These are phyloP conservation scores for Cacajao melanocephalus DNA, from an alignment of 2,797 vertebrate genomes.

Conservation along the genomic window DNA sequence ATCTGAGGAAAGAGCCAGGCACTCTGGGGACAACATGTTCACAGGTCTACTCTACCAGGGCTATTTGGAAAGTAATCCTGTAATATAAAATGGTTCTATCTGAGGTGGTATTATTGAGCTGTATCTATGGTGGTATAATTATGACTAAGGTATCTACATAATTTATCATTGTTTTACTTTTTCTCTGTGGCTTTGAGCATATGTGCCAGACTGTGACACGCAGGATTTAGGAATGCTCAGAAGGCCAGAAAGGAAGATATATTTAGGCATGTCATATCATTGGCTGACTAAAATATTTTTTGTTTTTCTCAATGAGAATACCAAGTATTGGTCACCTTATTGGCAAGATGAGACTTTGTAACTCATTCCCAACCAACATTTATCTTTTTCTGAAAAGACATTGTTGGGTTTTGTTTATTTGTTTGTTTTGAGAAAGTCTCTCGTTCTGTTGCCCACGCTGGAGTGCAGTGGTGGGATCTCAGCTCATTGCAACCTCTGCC, in stretches of 20 bases:
- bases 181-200: conserved; percentile 29
- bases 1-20: conserved; percentile 16
- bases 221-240: conserved; percentile 23
- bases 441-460: no score
- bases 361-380: conserved; percentile 27
- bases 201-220: not conserved
- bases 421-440: no score
- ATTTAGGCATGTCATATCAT: not conserved
- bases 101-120: not conserved
- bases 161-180: conserved; percentile 32
- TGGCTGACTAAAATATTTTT: not conserved
- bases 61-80: not conserved
- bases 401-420: not conserved
- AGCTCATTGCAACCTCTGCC: no score
- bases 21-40: not conserved
- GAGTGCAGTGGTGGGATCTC: no score
- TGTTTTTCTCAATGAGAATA: conserved; percentile 19
- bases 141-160: not conserved
- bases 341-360: conserved; percentile 24
- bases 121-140: not conserved
- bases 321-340: not conserved
- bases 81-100: not conserved
- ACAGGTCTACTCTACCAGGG: not conserved
- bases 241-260: not conserved
- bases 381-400: not conserved